A percentile compares a stretch with the other conserved stretches of the same genome.
These are phyloP conservation scores for Phyllotreta striolata DNA, from an alignment of 2,888 invertebrate species.

Conservation along the genomic window DNA sequence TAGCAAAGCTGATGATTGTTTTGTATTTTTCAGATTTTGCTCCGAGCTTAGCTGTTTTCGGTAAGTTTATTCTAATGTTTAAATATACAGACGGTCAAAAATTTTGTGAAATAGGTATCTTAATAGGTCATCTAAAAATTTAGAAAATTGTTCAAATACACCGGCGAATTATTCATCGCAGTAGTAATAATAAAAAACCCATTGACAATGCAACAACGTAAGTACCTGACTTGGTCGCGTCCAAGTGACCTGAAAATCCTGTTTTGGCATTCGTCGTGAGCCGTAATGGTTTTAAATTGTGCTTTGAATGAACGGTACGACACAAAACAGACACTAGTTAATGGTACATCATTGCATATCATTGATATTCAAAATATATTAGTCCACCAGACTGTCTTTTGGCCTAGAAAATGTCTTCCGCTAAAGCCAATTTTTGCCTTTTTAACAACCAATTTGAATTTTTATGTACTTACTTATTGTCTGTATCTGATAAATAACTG, in stretches of 20 bases:
- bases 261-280: constrained; percentile 30
- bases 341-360: constrained; percentile 10
- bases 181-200: constrained; percentile 15
- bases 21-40: too few species aligned
- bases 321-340: constrained; percentile 25
- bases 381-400: too few species aligned
- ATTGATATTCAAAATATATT: not conserved
- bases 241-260: constrained; percentile 36
- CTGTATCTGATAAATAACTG: too few species aligned
- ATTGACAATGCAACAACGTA: constrained; percentile 22
- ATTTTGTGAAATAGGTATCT: too few species aligned
- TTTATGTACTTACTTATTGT: too few species aligned
- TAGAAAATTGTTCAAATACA: constrained; percentile 11
- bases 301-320: constrained; percentile 37
- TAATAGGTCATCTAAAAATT: constrained; percentile 5
- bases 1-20: too few species aligned
- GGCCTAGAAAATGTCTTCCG: too few species aligned
- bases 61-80: too few species aligned
- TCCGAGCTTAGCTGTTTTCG: too few species aligned
- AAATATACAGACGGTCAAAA: too few species aligned
- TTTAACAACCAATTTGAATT: too few species aligned
- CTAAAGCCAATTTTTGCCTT: too few species aligned
- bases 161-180: constrained; percentile 5
- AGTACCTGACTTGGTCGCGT: constrained; percentile 24
- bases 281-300: constrained; percentile 26